Base-by-base conservation (phyloP, 1,140 invertebrate species). In the Oppia nitens region DNA sequence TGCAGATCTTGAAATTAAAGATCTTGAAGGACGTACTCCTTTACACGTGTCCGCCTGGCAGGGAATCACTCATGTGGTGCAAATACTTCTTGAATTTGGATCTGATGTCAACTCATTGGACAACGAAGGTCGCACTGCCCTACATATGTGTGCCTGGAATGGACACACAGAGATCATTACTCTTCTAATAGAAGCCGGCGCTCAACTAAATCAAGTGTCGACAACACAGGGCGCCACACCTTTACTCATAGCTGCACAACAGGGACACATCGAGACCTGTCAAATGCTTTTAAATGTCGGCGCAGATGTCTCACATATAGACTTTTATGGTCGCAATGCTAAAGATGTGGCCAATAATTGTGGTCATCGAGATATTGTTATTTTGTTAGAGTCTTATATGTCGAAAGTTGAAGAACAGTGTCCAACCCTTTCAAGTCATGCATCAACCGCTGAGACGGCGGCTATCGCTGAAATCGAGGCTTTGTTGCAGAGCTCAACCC, bases 171-270 rank as follows among this genome's bases (percentile, higher is more conserved):
- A 96, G 70, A 95, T 96, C 68, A 91, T 95, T 27, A 81, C 83
- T 66, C 77, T 96, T 53, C 77, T 97, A 58, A 79, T 96, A 57
- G 82, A 82, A 65, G 88, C 96, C 75, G 85, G 86, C 65, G 91
- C 91, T 53, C 88, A 95, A 76, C 88, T 95, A 2, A 95, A 95
- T 77, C 51, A 45, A 11, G 90, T 90, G 56, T 89, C 95, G 73
- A 94, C 90, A 32, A 85, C 87, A 26, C 90, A 89, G 68, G 89
- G 84, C 84, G 96, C 96, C 70, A 98, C 93, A 49, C 89, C 94
- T 48, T 76, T 98, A 47, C 97, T 98, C 87, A 96, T 97, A 75
- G 93, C 90, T 45, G 96, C 92, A 71, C 90, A 91, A 64, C 89
- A 89, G 67, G 94, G 94, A 1, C 90, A 96, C 74, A 84, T 85